A percentile compares a stretch with the other conserved stretches of the same genome.
phyloP scores from a whole-genome alignment of 1,140 invertebrate genomes.

The Drosophila persimilis region DNA sequence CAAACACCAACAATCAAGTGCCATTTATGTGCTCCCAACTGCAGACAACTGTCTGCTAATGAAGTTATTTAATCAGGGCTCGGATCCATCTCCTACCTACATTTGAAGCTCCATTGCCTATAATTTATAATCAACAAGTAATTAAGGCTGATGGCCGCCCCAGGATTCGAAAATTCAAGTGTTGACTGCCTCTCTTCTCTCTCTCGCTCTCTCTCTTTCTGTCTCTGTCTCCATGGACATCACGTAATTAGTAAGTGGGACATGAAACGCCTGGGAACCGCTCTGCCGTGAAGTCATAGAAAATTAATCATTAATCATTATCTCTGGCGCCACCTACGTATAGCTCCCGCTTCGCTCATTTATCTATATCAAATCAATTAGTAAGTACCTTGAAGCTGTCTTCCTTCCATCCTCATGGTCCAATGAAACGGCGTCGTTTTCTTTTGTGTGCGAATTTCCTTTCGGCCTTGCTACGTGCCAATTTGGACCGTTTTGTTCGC shows the following conservation, averaged over 20 bases:
- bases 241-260: constrained; percentile 33
- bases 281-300: background rate
- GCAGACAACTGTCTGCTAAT: constrained; percentile 14
- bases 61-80: constrained; percentile 55
- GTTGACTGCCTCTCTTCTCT: constrained; percentile 16
- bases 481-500: constrained; percentile 78
- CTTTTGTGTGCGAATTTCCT: constrained; percentile 35
- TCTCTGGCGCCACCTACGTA: constrained; percentile 49
- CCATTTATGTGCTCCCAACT: constrained; percentile 9
- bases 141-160: constrained; percentile 49
- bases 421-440: constrained; percentile 7
- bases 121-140: constrained; percentile 73
- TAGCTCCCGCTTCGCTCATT: constrained; percentile 59
- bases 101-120: constrained; percentile 13
- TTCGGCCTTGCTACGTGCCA: constrained; percentile 68
- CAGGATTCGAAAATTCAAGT: constrained; percentile 27
- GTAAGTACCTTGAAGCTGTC: constrained; percentile 60
- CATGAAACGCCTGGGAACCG: constrained; percentile 9
- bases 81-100: background rate
- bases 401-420: constrained; percentile 11
- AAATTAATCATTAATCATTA: constrained; percentile 69
- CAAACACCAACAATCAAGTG: constrained; percentile 5
- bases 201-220: constrained; percentile 10
- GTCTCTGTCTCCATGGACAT: background rate
- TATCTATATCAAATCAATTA: constrained; percentile 81